Conservation (phyloP, 2,888 invertebrate genomes). For the Nomada ruficornis region DNA sequence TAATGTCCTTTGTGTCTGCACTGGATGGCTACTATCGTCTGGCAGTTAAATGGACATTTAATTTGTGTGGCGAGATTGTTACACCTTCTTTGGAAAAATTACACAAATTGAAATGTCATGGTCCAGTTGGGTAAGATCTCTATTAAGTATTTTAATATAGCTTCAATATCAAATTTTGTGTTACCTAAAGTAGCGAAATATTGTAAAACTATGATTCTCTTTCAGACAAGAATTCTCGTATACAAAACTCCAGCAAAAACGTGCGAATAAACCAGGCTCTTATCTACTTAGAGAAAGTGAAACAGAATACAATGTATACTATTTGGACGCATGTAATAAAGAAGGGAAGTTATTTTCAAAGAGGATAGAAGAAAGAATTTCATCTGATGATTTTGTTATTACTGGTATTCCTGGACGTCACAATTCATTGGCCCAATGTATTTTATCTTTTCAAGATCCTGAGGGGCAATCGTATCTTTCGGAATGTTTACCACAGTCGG, state of each 20-base stretch:
- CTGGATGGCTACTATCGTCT: constrained; percentile 94
- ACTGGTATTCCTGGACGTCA: constrained; percentile 85
- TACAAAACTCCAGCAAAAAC: constrained; percentile 92
- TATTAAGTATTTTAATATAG: constrained; percentile 11
- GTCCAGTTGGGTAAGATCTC: constrained; percentile 92
- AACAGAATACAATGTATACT: constrained; percentile 91
- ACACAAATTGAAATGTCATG: constrained; percentile 92
- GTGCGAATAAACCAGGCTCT: constrained; percentile 90
- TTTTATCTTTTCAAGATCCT: constrained; percentile 87
- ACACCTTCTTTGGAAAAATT: constrained; percentile 92
- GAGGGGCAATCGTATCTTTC: constrained; percentile 87
- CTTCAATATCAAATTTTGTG: not conserved
- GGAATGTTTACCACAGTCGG: constrained; percentile 94
- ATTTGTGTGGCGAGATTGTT: constrained; percentile 92
- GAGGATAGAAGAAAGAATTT: constrained; percentile 83
- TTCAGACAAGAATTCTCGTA: constrained; percentile 93
- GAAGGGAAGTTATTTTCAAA: constrained; percentile 83
- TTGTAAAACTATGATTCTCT: constrained; percentile 55
- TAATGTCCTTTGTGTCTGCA: constrained; percentile 92
- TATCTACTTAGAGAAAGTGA: constrained; percentile 94
- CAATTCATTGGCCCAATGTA: constrained; percentile 87
- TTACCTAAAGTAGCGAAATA: not conserved
- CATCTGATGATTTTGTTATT: constrained; percentile 86
- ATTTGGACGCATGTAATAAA: constrained; percentile 92
- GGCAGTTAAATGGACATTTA: constrained; percentile 95